Evolutionary conservation across 2,888 invertebrate genomes (phyloP).

Genomic region (Digitonthophagus gazella): DNA sequence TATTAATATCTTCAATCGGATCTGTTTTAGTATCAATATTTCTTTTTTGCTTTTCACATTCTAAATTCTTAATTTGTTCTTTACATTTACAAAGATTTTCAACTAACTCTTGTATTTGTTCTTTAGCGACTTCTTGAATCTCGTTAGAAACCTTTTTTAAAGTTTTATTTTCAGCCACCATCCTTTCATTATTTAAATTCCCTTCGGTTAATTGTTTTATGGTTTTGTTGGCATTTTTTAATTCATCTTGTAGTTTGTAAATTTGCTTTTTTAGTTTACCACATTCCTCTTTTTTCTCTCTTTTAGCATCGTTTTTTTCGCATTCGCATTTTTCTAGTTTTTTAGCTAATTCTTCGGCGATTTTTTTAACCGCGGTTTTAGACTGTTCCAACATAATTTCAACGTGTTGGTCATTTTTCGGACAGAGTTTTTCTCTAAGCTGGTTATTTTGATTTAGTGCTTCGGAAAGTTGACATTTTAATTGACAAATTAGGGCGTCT

Average conservation of each 20-base stretch:
- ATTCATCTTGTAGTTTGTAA: conserved; percentile 35
- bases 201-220: conserved; percentile 36
- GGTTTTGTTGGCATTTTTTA: conserved; percentile 34
- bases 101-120: conserved; percentile 43
- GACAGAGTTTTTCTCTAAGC: background rate
- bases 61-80: conserved; percentile 36
- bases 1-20: conserved; percentile 40
- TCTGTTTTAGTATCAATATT: conserved; percentile 10
- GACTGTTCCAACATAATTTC: conserved; percentile 43
- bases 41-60: conserved; percentile 29
- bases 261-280: conserved; percentile 20
- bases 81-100: conserved; percentile 39
- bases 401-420: conserved; percentile 39
- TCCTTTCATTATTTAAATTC: conserved; percentile 21
- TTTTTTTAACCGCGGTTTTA: conserved; percentile 42
- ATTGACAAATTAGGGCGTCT: background rate
- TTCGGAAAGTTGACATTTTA: background rate
- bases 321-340: conserved; percentile 21
- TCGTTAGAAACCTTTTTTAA: conserved; percentile 43
- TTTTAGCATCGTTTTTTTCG: conserved; percentile 4
- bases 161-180: conserved; percentile 42
- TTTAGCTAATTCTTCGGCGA: conserved; percentile 40
- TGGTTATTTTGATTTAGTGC: background rate
- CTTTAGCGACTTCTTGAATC: conserved; percentile 45
- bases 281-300: conserved; percentile 23